These are phyloP conservation scores for Drosophila demipolita DNA, from an alignment of 2,888 invertebrate genomes.

Conservation along the genomic window DNA sequence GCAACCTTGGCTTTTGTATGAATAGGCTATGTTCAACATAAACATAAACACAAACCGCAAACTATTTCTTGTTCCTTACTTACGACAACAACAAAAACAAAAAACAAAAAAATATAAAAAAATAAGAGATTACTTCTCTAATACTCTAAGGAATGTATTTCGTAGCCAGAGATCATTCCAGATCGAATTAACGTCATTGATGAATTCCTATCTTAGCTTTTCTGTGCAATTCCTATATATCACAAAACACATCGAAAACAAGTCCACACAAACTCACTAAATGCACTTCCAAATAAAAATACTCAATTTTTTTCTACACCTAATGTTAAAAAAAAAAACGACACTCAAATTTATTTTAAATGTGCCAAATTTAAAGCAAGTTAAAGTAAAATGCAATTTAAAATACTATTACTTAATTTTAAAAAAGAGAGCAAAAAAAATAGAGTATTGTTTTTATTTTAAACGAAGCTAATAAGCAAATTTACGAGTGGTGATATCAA, in stretches of 20 bases:
- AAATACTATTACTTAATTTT: constrained; percentile 42
- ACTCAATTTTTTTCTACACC: constrained; percentile 66
- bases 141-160: constrained; percentile 46
- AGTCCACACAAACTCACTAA: constrained; percentile 44
- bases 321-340: constrained; percentile 26
- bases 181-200: constrained; percentile 65
- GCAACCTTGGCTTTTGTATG: constrained; percentile 9
- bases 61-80: constrained; percentile 81
- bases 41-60: constrained; percentile 34
- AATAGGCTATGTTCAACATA: constrained; percentile 44
- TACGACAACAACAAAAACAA: constrained; percentile 21
- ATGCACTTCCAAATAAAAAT: constrained; percentile 77
- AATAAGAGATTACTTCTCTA: constrained; percentile 55
- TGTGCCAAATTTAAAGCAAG: constrained; percentile 70
- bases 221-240: constrained; percentile 79
- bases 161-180: constrained; percentile 26
- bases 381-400: constrained; percentile 46
- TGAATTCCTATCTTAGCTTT: constrained; percentile 81
- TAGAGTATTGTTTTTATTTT: constrained; percentile 44
- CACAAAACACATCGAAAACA: constrained; percentile 44
- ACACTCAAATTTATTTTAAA: constrained; percentile 77
- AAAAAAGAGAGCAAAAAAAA: constrained; percentile 9
- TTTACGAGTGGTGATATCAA: constrained; percentile 75
- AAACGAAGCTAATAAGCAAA: constrained; percentile 75
- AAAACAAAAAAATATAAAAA: constrained; percentile 28